Evolutionary conservation across 64 coral and sea anemone species (phyloP), one percentile per base, ranked within the genome.

Genomic region (Astreopora myriophthalma): DNA sequence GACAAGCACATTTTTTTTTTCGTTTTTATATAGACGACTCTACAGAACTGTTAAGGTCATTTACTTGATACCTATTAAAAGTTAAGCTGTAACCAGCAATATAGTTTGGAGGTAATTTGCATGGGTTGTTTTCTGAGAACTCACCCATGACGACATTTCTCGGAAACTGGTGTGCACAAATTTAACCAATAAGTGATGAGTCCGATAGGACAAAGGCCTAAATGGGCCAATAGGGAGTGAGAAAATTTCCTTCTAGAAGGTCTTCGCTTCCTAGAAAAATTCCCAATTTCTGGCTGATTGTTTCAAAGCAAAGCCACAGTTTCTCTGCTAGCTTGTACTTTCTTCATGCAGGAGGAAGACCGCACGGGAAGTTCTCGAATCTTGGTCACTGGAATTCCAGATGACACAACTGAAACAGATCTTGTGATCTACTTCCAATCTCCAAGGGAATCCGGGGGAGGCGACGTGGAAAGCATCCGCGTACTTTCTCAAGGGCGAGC

Each of bases 351-450:
- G 19, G 12, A 0, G 31, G 30, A 64, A 64, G 36, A 38, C 9
- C 5, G 4, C 8, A 83, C 65, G 79, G 57, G 39, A 5, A 38
- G 79, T 37, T 34, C 49, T 0, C 79, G 57, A 0, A 83, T 83
- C 26, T 27, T 64, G 9, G 32, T 89, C 22, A 20, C 64, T 65
- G 57, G 61, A 69, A 48, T 78, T 17, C 87, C 87, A 68, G 31
- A 82, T 26, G 20, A 34, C 9, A 70, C 48, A 14, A 68, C 8
- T 9, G 6, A 91, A 25, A 6, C 17, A 2, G 76, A 81, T 32
- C 34, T 91, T 8, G 10, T 7, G 5, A 72, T 91, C 3, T 91
- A 82, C 65, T 91, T 91, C 58, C 89, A 91, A 60, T 81, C 75
- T 13, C 23, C n/a, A 19, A 71, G 79, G 48, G 49, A 82, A 27